phyloP scores from a whole-genome alignment of 92 coral and sea anemone genomes.

The Pocillopora meandrina region DNA sequence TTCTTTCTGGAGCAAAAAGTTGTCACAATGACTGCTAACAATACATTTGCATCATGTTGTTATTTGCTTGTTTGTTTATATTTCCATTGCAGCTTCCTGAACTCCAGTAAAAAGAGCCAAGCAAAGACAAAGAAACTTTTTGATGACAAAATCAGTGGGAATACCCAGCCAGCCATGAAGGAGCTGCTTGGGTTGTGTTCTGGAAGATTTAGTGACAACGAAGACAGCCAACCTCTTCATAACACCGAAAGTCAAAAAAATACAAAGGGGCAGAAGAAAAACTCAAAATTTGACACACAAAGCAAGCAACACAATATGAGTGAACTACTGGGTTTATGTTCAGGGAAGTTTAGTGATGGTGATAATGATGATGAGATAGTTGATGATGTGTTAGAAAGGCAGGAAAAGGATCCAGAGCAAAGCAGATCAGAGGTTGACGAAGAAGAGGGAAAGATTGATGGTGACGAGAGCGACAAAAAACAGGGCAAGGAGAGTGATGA shows the following conservation, averaged over 20 bases:
- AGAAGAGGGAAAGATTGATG: slow-evolving; percentile 10
- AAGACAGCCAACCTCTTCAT: slow-evolving; percentile 22
- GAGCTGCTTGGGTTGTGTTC: slow-evolving; percentile 94
- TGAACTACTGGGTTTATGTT: slow-evolving; percentile 78
- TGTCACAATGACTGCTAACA: too few species aligned
- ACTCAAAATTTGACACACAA: slow-evolving; percentile 16
- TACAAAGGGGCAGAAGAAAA: not conserved
- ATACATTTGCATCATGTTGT: not conserved
- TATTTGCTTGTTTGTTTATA: not conserved
- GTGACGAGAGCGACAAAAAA: slow-evolving; percentile 3
- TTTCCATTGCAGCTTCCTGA: slow-evolving; percentile 56
- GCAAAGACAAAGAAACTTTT: slow-evolving; percentile 52
- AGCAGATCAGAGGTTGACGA: slow-evolving; percentile 17
- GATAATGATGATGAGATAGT: slow-evolving; percentile 8
- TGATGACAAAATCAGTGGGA: slow-evolving; percentile 22
- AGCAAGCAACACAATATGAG: slow-evolving; percentile 49
- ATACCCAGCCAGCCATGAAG: slow-evolving; percentile 65
- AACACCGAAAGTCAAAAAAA: not conserved
- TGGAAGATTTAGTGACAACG: slow-evolving; percentile 74
- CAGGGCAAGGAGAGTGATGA: slow-evolving; percentile 4
- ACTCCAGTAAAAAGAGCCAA: slow-evolving; percentile 69
- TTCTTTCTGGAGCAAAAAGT: too few species aligned
- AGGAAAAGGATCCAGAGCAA: not conserved
- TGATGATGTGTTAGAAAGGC: not conserved
- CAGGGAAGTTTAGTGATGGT: slow-evolving; percentile 63